Conservation (phyloP, 2,888 invertebrate species). For the Diarsia brunnea region DNA sequence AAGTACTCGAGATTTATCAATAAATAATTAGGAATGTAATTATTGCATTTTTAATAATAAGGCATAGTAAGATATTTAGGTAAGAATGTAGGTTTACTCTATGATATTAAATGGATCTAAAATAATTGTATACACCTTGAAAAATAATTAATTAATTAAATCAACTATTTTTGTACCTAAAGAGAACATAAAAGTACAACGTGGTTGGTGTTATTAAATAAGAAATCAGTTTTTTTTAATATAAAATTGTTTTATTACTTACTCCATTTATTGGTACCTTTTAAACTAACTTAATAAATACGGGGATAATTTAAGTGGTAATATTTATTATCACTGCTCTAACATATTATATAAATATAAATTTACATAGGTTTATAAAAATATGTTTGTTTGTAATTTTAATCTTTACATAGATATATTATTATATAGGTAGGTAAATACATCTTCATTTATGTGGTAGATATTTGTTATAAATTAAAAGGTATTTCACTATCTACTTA, state of each 20-base stretch:
- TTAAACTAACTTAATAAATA: slow-evolving; percentile 30
- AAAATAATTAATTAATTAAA: slow-evolving; percentile 2
- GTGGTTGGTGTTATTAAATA: slow-evolving; percentile 56
- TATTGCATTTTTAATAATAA: slow-evolving; percentile 53
- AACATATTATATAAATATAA: slow-evolving; percentile 11
- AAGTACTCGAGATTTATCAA: slow-evolving; percentile 11
- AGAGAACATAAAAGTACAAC: slow-evolving; percentile 52
- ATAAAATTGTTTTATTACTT: slow-evolving; percentile 52
- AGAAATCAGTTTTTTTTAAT: slow-evolving; percentile 40
- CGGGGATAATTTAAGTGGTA: slow-evolving; percentile 38
- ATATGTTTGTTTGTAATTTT: slow-evolving; percentile 21
- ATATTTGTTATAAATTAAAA: not conserved
- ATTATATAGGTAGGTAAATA: not conserved
- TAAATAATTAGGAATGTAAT: slow-evolving; percentile 42
- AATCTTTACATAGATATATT: not conserved
- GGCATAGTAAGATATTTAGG: slow-evolving; percentile 45
- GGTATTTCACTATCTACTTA: slow-evolving; percentile 6
- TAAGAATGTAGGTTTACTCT: slow-evolving; percentile 6
- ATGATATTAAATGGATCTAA: slow-evolving; percentile 19
- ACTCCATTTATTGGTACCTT: slow-evolving; percentile 20
- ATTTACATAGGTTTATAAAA: slow-evolving; percentile 35
- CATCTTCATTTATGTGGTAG: slow-evolving; percentile 8
- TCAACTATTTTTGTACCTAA: slow-evolving; percentile 25
- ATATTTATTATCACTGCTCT: slow-evolving; percentile 10
- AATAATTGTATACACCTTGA: slow-evolving; percentile 7